Base-by-base conservation (phyloP, 2,888 invertebrate genomes). In the Prenolepis imparis region DNA sequence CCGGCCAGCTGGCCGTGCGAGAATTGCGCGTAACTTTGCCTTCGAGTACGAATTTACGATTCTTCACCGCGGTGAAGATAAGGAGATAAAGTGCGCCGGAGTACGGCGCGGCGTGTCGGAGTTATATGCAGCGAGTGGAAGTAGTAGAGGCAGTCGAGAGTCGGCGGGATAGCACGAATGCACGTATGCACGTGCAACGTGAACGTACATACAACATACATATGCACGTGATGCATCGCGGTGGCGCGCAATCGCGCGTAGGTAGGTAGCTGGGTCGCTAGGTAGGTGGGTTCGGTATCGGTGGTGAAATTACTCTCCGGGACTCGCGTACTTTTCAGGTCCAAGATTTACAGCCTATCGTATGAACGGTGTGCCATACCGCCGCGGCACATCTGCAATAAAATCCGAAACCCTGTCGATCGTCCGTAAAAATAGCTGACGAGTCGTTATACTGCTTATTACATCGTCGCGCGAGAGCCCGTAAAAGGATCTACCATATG, bases 11-110 rank as follows among this genome's bases (percentile, higher is more conserved):
- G 70, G 9, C 32, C 4, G 32, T 39, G 48, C 86, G 52, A 67
- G 52, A 18, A 48, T 64, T 82, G 77, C 84, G 87, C 84, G 82
- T 80, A 87, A 84, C 80, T 86, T 87, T 48, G 75, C 82, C 82
- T 85, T 77, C 74, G 83, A 86, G 86, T 77, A 81, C 86, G 87
- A 87, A 91, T 91, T 91, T 90, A 91, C 89, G 90, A 91, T 90
- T 89, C 84, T 81, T 89, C 87, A 57, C 63, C 61, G 59, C 64
- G 55, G 83, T 70, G 64, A 78, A 90, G 90, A 90, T 90, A 90
- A 87, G 85, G 86, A 88, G 91, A 90, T 89, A 87, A 85, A 90
- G 85, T 77, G 82, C 81, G 70, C 61, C 55, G 80, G 52, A 28
- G 70, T 3, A 39, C 66, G 55, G 39, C 39, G 39, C n/a, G n/a